These are phyloP conservation scores for Oryzias dopingdopingensis DNA, from an alignment of 2,797 vertebrate species.

Conservation along the genomic window DNA sequence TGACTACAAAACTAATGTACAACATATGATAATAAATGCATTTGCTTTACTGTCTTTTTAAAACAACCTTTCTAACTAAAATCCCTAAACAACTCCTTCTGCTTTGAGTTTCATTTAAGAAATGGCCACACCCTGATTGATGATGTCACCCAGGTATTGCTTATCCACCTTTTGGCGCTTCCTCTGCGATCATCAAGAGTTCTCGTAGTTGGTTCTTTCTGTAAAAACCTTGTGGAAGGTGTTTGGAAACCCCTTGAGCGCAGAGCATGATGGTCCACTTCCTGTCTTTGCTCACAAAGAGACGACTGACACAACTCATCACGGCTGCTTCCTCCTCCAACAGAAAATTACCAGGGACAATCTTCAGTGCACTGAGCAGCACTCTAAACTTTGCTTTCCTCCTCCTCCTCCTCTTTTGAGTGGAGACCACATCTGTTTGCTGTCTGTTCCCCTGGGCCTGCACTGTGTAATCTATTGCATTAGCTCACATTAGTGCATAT, in stretches of 20 bases:
- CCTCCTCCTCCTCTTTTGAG: constrained; percentile 28
- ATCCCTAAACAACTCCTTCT: no score
- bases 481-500: constrained; percentile 88
- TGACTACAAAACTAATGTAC: no score
- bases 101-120: neutral
- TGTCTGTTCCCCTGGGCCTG: constrained; percentile 74
- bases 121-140: constrained; percentile 5
- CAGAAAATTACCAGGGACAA: constrained; percentile 69
- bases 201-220: no score
- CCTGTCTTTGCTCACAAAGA: constrained; percentile 17
- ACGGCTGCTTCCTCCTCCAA: constrained; percentile 45
- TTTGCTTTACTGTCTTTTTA: no score
- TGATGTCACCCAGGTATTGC: constrained; percentile 38
- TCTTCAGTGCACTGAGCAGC: constrained; percentile 69
- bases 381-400: constrained; percentile 66
- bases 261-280: constrained; percentile 21
- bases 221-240: constrained; percentile 3
- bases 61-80: no score
- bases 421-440: constrained; percentile 79
- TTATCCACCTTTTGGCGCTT: constrained; percentile 20
- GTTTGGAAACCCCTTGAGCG: constrained; percentile 13
- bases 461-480: constrained; percentile 87
- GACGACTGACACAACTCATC: constrained; percentile 54
- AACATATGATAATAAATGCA: no score
- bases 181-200: neutral